phyloP scores from a whole-genome alignment of 2,113 vertebrate genomes.

The Echinops telfairi region DNA sequence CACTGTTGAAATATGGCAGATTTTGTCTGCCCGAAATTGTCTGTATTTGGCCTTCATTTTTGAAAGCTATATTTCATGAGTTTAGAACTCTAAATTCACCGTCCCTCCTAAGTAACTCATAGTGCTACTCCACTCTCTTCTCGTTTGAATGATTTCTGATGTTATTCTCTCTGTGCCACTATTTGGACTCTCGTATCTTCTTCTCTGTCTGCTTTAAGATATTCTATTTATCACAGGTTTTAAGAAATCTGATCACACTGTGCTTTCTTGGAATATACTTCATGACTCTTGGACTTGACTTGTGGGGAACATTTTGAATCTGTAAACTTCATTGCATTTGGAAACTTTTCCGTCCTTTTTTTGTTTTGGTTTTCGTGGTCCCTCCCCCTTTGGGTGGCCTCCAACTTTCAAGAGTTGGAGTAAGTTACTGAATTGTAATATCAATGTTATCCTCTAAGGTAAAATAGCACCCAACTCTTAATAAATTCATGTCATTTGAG shows the following conservation, averaged over 20 bases:
- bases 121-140: not conserved
- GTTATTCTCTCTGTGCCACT: not conserved
- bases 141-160: not conserved
- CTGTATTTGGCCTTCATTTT: not conserved
- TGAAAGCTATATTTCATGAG: not conserved
- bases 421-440: not conserved
- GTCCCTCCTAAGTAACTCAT: not conserved
- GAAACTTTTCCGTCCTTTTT: not conserved
- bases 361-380: not conserved
- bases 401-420: not conserved
- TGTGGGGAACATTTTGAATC: not conserved
- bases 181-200: not conserved
- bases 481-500: not conserved
- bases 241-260: conserved; percentile 2
- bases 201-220: not conserved
- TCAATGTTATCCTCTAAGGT: not conserved
- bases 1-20: not conserved
- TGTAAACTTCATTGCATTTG: not conserved
- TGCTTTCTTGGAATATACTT: not conserved
- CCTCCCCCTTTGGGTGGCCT: not conserved
- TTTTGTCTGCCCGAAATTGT: conserved; percentile 22
- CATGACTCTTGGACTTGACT: not conserved
- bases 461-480: not conserved
- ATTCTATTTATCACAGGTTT: not conserved
- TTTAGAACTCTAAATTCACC: not conserved